Conservation (phyloP, 2,797 vertebrate species). For the Takifugu ocellatus region DNA sequence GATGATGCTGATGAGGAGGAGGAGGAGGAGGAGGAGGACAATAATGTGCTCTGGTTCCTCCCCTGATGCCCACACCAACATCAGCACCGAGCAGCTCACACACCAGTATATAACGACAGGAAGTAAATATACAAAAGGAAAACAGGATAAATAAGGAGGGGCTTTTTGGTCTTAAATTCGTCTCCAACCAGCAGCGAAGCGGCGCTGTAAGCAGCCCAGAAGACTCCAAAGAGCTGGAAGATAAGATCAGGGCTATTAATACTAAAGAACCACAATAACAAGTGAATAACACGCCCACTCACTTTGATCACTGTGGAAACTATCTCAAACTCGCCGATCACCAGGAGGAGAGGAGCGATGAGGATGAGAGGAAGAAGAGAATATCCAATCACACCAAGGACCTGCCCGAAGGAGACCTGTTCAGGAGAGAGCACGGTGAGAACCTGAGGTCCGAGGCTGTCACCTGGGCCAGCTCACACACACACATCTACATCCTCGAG, state of each 20-base stretch:
- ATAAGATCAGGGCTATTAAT: constrained; percentile 8
- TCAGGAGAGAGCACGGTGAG: constrained; percentile 6
- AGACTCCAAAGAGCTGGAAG: constrained; percentile 90
- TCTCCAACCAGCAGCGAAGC: constrained; percentile 96
- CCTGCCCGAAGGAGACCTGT: constrained; percentile 96
- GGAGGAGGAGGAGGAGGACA: too few species aligned
- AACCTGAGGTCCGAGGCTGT: background rate
- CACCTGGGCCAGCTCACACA: too few species aligned
- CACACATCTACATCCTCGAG: too few species aligned
- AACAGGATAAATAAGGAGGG: constrained; percentile 98
- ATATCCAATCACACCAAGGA: constrained; percentile 98
- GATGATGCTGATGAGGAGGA: too few species aligned
- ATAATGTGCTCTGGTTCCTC: too few species aligned
- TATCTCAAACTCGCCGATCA: constrained; percentile 90
- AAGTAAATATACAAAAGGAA: constrained; percentile 99
- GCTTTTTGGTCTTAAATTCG: constrained; percentile 99
- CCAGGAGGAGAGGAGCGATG: constrained; percentile 89
- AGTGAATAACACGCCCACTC: constrained; percentile 44
- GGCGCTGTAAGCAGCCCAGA: constrained; percentile 99
- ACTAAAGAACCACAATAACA: background rate
- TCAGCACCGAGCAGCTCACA: constrained; percentile 70
- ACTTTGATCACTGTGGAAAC: constrained; percentile 94
- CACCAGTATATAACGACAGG: constrained; percentile 97
- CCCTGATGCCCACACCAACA: background rate
- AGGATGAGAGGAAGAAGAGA: constrained; percentile 97